Conservation (phyloP, 2,888 invertebrate species). For the Dichetophora obliterata region DNA sequence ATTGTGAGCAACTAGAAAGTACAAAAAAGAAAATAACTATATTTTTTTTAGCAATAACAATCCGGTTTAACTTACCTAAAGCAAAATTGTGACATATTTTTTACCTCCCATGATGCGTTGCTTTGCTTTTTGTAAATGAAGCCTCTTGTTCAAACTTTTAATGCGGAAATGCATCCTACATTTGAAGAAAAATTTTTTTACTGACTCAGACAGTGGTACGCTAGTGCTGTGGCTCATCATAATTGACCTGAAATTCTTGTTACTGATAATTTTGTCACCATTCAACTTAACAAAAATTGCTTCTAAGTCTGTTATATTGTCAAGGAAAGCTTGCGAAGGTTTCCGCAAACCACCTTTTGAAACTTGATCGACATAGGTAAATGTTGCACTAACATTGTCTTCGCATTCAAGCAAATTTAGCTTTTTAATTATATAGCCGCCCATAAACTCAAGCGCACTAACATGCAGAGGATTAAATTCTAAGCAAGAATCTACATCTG, state of each 20-base stretch:
- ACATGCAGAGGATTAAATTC: background rate
- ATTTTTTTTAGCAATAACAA: background rate
- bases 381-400: background rate
- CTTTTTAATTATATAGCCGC: background rate
- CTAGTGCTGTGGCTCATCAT: background rate
- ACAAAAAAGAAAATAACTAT: too few relatives aligned
- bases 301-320: background rate
- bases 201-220: background rate
- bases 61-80: background rate
- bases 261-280: background rate
- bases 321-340: background rate
- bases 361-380: background rate
- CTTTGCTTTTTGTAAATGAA: background rate
- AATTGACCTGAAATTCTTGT: background rate
- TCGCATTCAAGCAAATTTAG: background rate
- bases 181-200: background rate
- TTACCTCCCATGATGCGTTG: background rate
- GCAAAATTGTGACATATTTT: background rate
- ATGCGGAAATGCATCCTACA: conserved; percentile 1
- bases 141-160: background rate
- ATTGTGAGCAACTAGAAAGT: too few relatives aligned
- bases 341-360: background rate
- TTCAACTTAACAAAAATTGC: background rate
- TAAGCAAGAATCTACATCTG: background rate
- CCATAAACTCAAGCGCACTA: background rate